Conservation (phyloP, 2,113 vertebrate species). For the Podocnemis expansa region DNA sequence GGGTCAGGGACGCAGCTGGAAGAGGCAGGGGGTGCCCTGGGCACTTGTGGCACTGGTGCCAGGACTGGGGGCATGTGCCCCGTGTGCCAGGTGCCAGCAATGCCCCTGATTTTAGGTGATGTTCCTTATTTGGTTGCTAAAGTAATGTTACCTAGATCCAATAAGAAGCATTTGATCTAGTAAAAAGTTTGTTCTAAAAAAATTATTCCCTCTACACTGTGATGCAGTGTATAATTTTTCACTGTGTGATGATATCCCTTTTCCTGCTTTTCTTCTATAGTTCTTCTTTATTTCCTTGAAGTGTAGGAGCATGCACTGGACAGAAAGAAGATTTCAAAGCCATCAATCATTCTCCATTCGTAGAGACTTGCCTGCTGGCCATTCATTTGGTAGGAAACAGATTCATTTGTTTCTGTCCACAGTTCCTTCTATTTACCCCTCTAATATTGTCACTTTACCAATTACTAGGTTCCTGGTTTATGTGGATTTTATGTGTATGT, state of each 20-base stretch:
- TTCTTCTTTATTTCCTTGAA: not conserved
- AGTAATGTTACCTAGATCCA: not conserved
- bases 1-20: too few relatives aligned
- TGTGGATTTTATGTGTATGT: not conserved
- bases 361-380: not conserved
- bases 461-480: not conserved
- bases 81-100: too few relatives aligned
- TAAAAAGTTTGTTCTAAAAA: conserved; percentile 3
- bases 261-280: not conserved
- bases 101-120: not conserved
- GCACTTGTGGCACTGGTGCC: too few relatives aligned
- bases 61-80: too few relatives aligned
- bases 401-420: not conserved
- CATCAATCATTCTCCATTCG: not conserved
- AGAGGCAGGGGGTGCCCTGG: too few relatives aligned
- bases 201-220: not conserved
- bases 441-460: not conserved
- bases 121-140: not conserved
- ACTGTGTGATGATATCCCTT: not conserved
- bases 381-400: not conserved
- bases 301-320: not conserved
- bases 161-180: not conserved
- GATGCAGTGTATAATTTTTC: not conserved
- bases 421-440: not conserved
- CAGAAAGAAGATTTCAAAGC: not conserved